Conservation (phyloP, 2,797 vertebrate species). For the Catostomus latipinnis region DNA sequence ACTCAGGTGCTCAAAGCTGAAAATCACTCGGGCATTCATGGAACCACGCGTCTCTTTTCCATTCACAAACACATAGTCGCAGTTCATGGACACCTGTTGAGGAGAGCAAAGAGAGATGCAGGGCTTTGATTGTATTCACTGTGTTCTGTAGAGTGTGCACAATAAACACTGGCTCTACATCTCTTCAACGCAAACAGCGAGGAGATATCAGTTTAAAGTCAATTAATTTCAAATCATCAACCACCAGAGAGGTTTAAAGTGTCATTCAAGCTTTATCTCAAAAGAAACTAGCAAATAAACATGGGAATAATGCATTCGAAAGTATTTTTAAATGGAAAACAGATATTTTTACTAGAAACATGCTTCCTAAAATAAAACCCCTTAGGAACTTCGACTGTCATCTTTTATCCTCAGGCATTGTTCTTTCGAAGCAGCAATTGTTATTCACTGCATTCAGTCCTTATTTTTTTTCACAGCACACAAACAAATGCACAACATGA, state of each 20-base stretch:
- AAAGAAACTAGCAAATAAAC: not conserved
- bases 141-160: not conserved
- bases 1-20: conserved; percentile 93
- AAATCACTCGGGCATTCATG: conserved; percentile 94
- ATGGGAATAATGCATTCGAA: not conserved
- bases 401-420: conserved; percentile 24
- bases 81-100: conserved; percentile 93
- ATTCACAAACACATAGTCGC: conserved; percentile 96
- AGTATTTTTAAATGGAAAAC: not conserved
- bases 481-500: not conserved
- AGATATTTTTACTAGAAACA: not conserved
- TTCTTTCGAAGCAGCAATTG: not conserved
- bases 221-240: not conserved
- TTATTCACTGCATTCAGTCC: conserved; percentile 1
- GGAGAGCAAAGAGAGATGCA: conserved; percentile 33
- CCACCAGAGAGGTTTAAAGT: not conserved
- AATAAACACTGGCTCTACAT: not conserved
- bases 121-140: not conserved
- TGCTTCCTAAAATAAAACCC: conserved; percentile 32
- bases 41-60: conserved; percentile 96
- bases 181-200: not conserved
- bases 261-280: not conserved
- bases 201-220: not conserved
- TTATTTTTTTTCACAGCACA: not conserved
- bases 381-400: conserved; percentile 14